Evolutionary conservation across 2,113 vertebrate genomes (phyloP), one percentile per base, ranked within the genome.

Genomic region (Urocolius indicus): DNA sequence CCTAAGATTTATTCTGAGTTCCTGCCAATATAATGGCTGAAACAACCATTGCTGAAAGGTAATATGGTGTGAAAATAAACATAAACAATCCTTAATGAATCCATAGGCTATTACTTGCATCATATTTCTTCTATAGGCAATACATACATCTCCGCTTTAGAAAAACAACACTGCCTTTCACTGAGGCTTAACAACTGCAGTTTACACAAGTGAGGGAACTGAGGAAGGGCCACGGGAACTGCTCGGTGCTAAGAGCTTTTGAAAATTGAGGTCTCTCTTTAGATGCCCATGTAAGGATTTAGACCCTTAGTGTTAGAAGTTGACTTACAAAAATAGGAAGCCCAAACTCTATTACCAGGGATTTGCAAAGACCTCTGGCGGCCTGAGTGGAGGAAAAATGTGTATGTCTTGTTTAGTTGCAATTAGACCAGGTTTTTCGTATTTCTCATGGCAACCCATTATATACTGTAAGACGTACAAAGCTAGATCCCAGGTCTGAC

Each of bases 41-140:
- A 94, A 95, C 4, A 2, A 62, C 73, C 76, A 82, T 59, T 92
- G 69, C 80, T 79, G 79, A 62, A 90, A 82, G 73, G 92, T 67
- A 90, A 90, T 78, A 95, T 0, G 22, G 86, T 72, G 85, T 74
- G 92, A 89, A 95, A 94, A 95, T 92, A 92, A 95, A 84, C 88
- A 87, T 94, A 93, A 96, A 87, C 83, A 89, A 89, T 52, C 83
- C 92, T 75, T 95, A 95, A 95, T 96, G 93, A 94, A 94, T 84
- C 88, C 88, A 90, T 59, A 82, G 93, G 83, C 92, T 94, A 93
- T 94, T 91, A 69, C 77, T 55, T 79, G 88, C 58, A 72, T 38
- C 83, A 29, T 93, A 93, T 89, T 93, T 97, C 95, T 92, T 89
- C 83, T 51, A n/a, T 10, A 82, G 94, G 83, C 89, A 84, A 82